phyloP scores from a whole-genome alignment of 30 jellyfish, hydroid and myxozoan genomes.

The Mastigias papua region DNA sequence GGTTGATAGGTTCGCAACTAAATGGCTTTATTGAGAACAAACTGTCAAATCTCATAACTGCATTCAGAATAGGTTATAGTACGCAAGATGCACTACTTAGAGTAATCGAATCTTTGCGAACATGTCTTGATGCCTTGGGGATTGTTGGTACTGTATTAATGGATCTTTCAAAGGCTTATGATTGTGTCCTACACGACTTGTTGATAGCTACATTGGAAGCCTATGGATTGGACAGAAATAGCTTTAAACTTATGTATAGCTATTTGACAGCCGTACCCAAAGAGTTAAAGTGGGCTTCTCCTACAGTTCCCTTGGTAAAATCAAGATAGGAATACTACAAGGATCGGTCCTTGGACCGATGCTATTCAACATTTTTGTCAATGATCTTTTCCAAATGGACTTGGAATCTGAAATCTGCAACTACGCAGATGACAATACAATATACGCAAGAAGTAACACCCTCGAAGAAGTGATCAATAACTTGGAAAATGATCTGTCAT shows the following conservation, averaged over 20 bases:
- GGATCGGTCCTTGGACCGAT: too few species aligned
- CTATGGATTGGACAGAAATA: conserved; percentile 12
- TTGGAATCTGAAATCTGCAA: too few species aligned
- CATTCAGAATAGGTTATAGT: conserved; percentile 27
- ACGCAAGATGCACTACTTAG: conserved; percentile 30
- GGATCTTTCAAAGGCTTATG: conserved; percentile 27
- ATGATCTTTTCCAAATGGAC: too few species aligned
- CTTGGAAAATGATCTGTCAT: too few species aligned
- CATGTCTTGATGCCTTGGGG: conserved; percentile 33
- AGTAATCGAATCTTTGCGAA: conserved; percentile 19
- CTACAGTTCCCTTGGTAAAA: too few species aligned
- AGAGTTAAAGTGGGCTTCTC: conserved; percentile 7
- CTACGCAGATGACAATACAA: too few species aligned
- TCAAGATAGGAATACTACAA: too few species aligned
- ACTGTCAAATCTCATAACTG: neutral
- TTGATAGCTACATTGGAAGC: conserved; percentile 24
- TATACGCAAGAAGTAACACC: too few species aligned
- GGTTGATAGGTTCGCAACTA: neutral
- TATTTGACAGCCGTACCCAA: neutral
- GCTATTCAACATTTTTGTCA: too few species aligned
- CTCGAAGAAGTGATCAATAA: too few species aligned
- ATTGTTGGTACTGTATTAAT: conserved; percentile 22
- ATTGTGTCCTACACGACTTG: conserved; percentile 37
- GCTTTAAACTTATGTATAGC: neutral
- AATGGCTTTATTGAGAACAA: neutral